Evolutionary conservation across 2,113 vertebrate species (phyloP).

Genomic region (Asarcornis scutulata): DNA sequence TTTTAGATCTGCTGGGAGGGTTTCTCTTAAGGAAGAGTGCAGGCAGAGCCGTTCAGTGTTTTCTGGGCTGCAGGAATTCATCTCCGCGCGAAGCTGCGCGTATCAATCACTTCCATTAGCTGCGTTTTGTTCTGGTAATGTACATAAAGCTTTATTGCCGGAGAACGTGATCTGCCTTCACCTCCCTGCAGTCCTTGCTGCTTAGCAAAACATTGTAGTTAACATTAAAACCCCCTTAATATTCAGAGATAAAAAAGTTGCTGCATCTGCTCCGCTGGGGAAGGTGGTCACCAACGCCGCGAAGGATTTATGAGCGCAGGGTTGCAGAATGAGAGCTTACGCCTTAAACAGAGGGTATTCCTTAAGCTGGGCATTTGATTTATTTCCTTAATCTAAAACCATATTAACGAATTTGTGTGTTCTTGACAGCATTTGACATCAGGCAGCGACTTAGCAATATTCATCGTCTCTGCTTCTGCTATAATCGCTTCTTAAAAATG

Average conservation of each 20-base stretch:
- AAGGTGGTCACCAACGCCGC: not conserved
- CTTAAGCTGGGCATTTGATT: not conserved
- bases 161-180: not conserved
- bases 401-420: not conserved
- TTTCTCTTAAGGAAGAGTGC: not conserved
- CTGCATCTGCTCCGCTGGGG: not conserved
- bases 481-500: not conserved
- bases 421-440: not conserved
- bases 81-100: not conserved
- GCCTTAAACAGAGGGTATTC: not conserved
- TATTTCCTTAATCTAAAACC: constrained; percentile 6
- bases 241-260: not conserved
- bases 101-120: not conserved
- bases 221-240: not conserved
- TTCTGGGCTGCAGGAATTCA: not conserved
- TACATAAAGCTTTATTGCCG: not conserved
- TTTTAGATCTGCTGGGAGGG: not conserved
- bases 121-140: not conserved
- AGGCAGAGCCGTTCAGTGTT: not conserved
- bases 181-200: not conserved
- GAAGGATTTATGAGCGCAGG: not conserved
- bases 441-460: not conserved
- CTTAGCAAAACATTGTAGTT: not conserved
- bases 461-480: not conserved
- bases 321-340: not conserved